phyloP scores from a whole-genome alignment of 2,797 vertebrate species.

The Natrix natrix region DNA sequence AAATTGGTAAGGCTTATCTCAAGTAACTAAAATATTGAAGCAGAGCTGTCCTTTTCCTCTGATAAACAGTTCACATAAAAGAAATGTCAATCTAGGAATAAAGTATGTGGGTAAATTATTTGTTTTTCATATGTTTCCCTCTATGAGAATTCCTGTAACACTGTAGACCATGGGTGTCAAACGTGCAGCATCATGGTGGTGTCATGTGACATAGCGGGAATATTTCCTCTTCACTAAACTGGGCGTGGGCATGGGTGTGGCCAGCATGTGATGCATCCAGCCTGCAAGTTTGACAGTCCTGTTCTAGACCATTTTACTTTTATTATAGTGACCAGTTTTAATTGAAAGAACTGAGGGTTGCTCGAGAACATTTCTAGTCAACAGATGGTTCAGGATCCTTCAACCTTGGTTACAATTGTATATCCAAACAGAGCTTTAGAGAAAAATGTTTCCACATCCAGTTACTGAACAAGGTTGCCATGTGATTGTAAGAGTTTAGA shows the following conservation, averaged over 20 bases:
- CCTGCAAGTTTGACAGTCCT: too few species aligned
- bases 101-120: not conserved
- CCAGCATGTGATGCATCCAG: too few species aligned
- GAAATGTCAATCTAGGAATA: not conserved
- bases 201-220: too few species aligned
- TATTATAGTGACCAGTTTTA: not conserved
- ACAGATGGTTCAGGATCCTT: not conserved
- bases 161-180: not conserved
- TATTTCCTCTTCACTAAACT: too few species aligned
- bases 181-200: too few species aligned
- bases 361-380: not conserved
- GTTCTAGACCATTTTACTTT: not conserved
- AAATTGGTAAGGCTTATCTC: slow-evolving; percentile 50
- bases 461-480: slow-evolving; percentile 64
- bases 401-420: not conserved
- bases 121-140: not conserved
- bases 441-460: slow-evolving; percentile 63
- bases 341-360: not conserved
- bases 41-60: slow-evolving; percentile 51
- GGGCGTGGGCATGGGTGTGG: too few species aligned
- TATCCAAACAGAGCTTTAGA: slow-evolving; percentile 41
- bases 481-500: slow-evolving; percentile 67
- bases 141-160: not conserved
- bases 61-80: not conserved
- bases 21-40: slow-evolving; percentile 53